Evolutionary conservation across 2,797 vertebrate genomes (phyloP).

Genomic region (Garrulus glandarius): DNA sequence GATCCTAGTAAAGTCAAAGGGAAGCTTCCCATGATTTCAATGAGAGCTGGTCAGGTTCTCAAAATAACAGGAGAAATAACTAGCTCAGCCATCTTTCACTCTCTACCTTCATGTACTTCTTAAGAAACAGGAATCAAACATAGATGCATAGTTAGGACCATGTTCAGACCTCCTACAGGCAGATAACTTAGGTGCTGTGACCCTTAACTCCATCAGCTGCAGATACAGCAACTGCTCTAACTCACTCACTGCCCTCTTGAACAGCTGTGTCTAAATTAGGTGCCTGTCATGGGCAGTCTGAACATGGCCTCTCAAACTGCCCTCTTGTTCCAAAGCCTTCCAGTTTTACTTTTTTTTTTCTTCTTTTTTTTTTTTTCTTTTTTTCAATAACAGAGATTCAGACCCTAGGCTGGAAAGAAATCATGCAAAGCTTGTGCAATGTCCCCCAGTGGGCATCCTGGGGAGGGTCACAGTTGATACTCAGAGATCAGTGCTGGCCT

Average conservation of each 20-base stretch:
- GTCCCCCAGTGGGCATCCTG: not conserved
- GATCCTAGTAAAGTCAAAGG: not conserved
- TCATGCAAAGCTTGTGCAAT: slow-evolving; percentile 55
- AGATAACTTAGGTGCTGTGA: not conserved
- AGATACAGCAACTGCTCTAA: not conserved
- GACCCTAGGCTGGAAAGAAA: slow-evolving; percentile 43
- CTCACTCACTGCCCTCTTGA: not conserved
- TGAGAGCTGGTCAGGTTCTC: not conserved
- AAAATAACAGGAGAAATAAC: not conserved
- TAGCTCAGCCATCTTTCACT: not conserved
- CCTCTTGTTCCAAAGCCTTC: slow-evolving; percentile 54
- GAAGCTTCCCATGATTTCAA: not conserved
- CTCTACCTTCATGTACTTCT: slow-evolving; percentile 16
- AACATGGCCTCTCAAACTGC: not conserved
- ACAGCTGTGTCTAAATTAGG: not conserved
- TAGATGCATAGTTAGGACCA: not conserved
- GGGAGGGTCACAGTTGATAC: slow-evolving; percentile 25
- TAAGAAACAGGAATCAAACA: slow-evolving; percentile 36
- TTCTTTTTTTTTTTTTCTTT: not conserved
- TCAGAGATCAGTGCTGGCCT: slow-evolving; percentile 98
- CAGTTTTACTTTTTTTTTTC: not conserved
- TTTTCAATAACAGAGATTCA: not conserved
- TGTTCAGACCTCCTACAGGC: slow-evolving; percentile 35
- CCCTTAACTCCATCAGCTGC: not conserved
- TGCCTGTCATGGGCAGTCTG: not conserved